Evolutionary conservation across 2,888 invertebrate genomes (phyloP), one percentile per base, ranked within the genome.

Genomic region (Pachycephus smyrnensis): DNA sequence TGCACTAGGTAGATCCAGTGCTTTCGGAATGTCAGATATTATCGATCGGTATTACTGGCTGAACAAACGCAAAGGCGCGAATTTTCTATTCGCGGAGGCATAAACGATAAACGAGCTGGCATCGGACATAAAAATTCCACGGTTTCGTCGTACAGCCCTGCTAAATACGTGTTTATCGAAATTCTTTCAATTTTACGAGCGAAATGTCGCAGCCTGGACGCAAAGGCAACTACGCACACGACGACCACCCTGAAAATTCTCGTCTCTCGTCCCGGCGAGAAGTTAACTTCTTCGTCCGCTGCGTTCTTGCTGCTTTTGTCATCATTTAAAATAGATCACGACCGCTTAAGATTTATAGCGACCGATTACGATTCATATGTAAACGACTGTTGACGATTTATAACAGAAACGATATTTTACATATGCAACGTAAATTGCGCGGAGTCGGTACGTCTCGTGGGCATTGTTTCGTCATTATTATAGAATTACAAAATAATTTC

Each of bases 111-210:
- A 55, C 23, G 23, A 23, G 23, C 23, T 55, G 55, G 55, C 23
- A 55, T 71, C 31, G 71, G 12, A 71, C 31, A 33, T 71, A 71
- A 71, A 71, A 71, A 71, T 31, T 31, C 12, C 12, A 33, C 71
- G 31, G 71, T 23, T 33, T 32, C 31, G n/a, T 71, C 31, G 30
- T 71, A 55, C 55, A 55, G 55, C 1, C 55, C 23, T 71, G 71
- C 31, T 71, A 71, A 71, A 71, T 33, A 33, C 71, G 71, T 71
- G 71, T 71, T 71, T 71, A 71, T 71, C 71, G 71, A 71, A 71
- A 32, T 55, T 55, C 32, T 71, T 69, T 71, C 71, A 71, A 71
- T 71, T 71, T 71, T 32, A 71, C 71, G 71, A 71, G 32, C 71
- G 11, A 71, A 69, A 12, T 71, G 12, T 71, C 71, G 71, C 71